phyloP scores from a whole-genome alignment of 2,113 vertebrate species.

The Garra rufa region DNA sequence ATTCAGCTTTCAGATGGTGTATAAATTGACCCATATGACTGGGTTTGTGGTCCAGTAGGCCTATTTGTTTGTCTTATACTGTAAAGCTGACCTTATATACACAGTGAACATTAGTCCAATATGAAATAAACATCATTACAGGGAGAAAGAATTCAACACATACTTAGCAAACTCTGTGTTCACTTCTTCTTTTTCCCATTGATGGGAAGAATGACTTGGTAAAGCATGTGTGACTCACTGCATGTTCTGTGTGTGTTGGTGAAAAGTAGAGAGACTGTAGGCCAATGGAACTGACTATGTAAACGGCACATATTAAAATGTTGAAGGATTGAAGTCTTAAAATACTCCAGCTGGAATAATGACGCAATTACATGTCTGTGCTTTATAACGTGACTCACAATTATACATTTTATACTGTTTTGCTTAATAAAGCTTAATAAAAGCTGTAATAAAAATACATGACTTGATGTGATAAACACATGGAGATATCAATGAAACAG shows the following conservation, averaged over 20 bases:
- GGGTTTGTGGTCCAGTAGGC: too few relatives aligned
- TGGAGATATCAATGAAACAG: background rate
- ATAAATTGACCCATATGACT: too few relatives aligned
- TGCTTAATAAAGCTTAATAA: too few relatives aligned
- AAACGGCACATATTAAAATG: background rate
- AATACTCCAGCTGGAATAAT: background rate
- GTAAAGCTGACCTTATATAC: too few relatives aligned
- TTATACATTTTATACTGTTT: background rate
- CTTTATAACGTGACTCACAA: background rate
- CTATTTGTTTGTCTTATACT: too few relatives aligned
- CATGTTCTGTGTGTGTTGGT: background rate
- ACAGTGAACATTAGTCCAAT: too few relatives aligned
- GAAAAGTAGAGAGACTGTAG: background rate
- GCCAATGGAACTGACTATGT: slow-evolving; percentile 7
- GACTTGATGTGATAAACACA: background rate
- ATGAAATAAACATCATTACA: background rate
- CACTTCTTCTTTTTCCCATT: background rate
- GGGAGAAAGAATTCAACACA: background rate
- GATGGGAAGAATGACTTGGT: background rate
- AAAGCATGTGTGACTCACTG: background rate
- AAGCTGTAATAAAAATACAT: background rate
- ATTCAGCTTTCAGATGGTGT: too few relatives aligned
- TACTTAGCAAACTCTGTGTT: background rate
- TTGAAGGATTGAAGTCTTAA: background rate
- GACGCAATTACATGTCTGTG: background rate